These are phyloP conservation scores for Apostichopus japonicus DNA, from an alignment of 35 echinoderm and acorn worm species.

Conservation along the genomic window DNA sequence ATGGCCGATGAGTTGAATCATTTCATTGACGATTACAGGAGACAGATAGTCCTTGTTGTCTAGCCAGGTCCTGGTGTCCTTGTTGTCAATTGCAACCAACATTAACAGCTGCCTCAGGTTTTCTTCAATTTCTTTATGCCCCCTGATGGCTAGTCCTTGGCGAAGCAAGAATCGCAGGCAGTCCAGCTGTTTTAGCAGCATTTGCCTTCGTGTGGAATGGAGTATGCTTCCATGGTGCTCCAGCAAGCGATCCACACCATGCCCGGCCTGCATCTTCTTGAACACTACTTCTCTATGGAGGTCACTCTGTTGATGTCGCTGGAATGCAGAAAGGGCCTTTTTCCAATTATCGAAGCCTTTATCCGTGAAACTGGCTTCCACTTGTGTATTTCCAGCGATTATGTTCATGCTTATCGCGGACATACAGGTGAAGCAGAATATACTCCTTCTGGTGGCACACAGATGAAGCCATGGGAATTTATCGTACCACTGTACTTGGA, in stretches of 20 bases:
- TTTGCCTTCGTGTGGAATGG: not conserved
- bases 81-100: not conserved
- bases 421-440: not conserved
- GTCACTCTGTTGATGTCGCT: constrained; percentile 8
- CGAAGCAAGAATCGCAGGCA: constrained; percentile 21
- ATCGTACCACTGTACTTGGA: constrained; percentile 8
- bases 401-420: not conserved
- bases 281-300: constrained; percentile 2
- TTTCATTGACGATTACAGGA: constrained; percentile 26
- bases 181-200: not conserved
- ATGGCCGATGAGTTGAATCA: constrained; percentile 19
- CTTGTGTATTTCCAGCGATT: not conserved
- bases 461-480: constrained; percentile 33
- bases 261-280: constrained; percentile 3
- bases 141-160: constrained; percentile 27
- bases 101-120: constrained; percentile 29
- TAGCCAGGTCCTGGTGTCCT: not conserved
- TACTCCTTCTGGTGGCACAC: constrained; percentile 3
- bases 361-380: constrained; percentile 2
- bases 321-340: constrained; percentile 13
- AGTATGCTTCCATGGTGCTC: not conserved
- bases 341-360: constrained; percentile 9
- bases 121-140: not conserved
- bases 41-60: constrained; percentile 22
- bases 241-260: not conserved